These are phyloP conservation scores for Erynnis tages DNA, from an alignment of 2,888 invertebrate species.

Conservation along the genomic window DNA sequence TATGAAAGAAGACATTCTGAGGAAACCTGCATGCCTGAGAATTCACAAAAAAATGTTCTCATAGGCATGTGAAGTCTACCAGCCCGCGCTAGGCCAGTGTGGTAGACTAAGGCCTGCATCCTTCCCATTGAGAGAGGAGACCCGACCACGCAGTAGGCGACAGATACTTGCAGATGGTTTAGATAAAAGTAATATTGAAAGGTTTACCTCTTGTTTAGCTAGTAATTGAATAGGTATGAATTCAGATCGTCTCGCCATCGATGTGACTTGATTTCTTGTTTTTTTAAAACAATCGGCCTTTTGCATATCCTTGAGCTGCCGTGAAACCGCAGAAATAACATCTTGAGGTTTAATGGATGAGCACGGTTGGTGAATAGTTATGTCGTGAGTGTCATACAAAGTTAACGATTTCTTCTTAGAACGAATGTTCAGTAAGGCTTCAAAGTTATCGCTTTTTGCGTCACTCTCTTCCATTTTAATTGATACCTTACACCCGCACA, in stretches of 20 bases:
- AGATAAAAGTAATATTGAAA: not conserved
- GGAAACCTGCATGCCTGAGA: too few relatives aligned
- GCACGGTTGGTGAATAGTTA: not conserved
- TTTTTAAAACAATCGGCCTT: constrained; percentile 47
- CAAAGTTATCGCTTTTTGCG: constrained; percentile 40
- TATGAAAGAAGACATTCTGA: too few relatives aligned
- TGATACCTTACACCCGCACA: too few relatives aligned
- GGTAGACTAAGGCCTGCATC: too few relatives aligned
- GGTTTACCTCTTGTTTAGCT: constrained; percentile 32
- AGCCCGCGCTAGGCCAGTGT: too few relatives aligned
- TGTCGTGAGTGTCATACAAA: constrained; percentile 39
- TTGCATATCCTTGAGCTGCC: constrained; percentile 59
- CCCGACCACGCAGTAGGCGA: too few relatives aligned
- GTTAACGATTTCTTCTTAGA: constrained; percentile 32
- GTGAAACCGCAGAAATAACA: constrained; percentile 50
- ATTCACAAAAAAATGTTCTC: too few relatives aligned
- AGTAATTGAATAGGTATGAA: constrained; percentile 50
- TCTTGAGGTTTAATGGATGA: constrained; percentile 34
- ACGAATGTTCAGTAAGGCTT: constrained; percentile 39
- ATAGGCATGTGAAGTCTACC: too few relatives aligned
- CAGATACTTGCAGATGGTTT: too few relatives aligned
- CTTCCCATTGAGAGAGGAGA: too few relatives aligned
- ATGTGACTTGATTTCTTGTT: constrained; percentile 29
- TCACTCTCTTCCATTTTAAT: constrained; percentile 30
- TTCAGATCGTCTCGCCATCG: constrained; percentile 38